A percentile compares a stretch with the other conserved stretches of the same genome.
Evolutionary conservation across 30 jellyfish, hydroid and myxozoan genomes (phyloP).

Genomic region (Pseudorhiza aurosa): DNA sequence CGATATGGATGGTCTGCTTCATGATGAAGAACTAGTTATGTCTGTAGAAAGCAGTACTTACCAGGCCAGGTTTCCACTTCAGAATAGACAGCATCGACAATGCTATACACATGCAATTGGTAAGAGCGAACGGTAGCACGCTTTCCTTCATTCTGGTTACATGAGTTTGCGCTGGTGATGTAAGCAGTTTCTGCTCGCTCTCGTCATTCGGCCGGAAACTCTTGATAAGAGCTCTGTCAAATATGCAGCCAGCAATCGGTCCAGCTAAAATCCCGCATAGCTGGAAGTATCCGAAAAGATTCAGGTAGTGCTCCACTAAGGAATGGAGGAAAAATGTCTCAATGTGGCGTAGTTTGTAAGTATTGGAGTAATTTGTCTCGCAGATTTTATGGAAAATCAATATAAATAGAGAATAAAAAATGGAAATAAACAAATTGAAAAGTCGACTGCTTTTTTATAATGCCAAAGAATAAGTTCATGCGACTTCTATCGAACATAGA

Average conservation of each 20-base stretch:
- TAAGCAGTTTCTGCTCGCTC: neutral
- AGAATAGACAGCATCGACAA: slow-evolving; percentile 13
- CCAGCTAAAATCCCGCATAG: slow-evolving; percentile 61
- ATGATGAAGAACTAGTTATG: no score
- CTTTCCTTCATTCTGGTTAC: slow-evolving; percentile 15
- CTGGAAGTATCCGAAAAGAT: slow-evolving; percentile 43
- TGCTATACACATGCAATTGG: slow-evolving; percentile 8
- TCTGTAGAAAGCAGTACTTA: no score
- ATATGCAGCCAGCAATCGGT: slow-evolving; percentile 51
- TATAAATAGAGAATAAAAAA: neutral
- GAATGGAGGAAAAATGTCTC: neutral
- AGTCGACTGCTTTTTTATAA: no score
- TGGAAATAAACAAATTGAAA: no score
- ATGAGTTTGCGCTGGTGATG: slow-evolving; percentile 24
- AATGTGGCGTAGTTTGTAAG: neutral
- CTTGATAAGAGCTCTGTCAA: slow-evolving; percentile 43
- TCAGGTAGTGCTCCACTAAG: slow-evolving; percentile 35
- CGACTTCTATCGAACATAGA: no score
- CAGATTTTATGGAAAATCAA: neutral
- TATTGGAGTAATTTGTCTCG: neutral
- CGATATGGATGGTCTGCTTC: no score
- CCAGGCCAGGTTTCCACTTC: slow-evolving; percentile 44
- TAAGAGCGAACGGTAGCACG: slow-evolving; percentile 36
- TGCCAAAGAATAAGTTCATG: no score
- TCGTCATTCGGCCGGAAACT: neutral